Percentiles rank a stretch among this genome's conserved stretches.
Conservation (phyloP, 2,797 vertebrate species). For the Trichosurus vulpecula region DNA sequence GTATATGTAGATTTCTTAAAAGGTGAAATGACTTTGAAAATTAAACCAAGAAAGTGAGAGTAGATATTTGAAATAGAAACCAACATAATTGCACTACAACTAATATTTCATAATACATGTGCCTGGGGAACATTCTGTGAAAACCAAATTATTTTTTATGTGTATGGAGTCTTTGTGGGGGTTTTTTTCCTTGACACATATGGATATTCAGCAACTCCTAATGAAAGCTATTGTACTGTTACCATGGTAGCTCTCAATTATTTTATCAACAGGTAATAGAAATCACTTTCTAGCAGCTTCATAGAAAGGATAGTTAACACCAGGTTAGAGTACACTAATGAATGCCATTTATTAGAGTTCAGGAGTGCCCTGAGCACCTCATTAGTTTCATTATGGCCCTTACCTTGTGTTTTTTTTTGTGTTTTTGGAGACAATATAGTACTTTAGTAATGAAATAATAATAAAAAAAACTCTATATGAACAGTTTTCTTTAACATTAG, state of each 20-base stretch:
- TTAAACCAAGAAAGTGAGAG: not conserved
- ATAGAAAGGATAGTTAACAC: slow-evolving; percentile 31
- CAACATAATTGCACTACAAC: slow-evolving; percentile 11
- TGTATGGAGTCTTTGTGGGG: not conserved
- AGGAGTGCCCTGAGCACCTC: slow-evolving; percentile 2
- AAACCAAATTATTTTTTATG: not conserved
- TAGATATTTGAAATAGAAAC: slow-evolving; percentile 14
- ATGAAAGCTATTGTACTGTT: not conserved
- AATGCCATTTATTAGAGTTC: slow-evolving; percentile 31
- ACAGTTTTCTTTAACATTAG: slow-evolving; percentile 24
- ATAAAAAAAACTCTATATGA: slow-evolving; percentile 10
- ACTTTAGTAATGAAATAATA: not conserved
- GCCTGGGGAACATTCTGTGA: slow-evolving; percentile 13
- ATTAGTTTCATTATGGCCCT: slow-evolving; percentile 7
- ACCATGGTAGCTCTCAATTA: slow-evolving; percentile 3
- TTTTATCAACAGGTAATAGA: not conserved
- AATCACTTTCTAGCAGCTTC: slow-evolving; percentile 34
- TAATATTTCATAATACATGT: not conserved
- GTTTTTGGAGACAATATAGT: not conserved
- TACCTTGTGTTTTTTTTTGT: not conserved
- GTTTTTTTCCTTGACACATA: not conserved
- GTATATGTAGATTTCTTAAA: not conserved
- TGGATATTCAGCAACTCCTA: not conserved
- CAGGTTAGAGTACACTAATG: slow-evolving; percentile 27
- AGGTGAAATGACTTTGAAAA: slow-evolving; percentile 39